Percentiles rank a stretch among this genome's conserved stretches.
These are phyloP conservation scores for Cactoblastis cactorum DNA, from an alignment of 2,888 invertebrate species.

Conservation along the genomic window DNA sequence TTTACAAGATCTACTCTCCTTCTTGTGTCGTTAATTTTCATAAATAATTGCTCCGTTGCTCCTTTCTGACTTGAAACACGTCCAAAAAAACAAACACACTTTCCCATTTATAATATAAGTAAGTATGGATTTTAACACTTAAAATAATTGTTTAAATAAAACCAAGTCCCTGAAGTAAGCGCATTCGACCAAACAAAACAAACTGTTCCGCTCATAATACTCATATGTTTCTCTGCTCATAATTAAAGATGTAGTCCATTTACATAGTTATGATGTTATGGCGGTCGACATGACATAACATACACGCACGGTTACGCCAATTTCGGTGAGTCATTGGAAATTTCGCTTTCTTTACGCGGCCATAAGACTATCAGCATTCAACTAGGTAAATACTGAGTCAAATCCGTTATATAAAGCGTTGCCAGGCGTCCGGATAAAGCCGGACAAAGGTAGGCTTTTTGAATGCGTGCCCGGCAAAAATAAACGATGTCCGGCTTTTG, in stretches of 20 bases:
- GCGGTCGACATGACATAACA: neutral
- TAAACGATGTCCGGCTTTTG: too few species aligned
- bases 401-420: slow-evolving; percentile 22
- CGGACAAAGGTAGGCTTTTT: too few species aligned
- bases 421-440: too few species aligned
- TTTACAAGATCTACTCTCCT: too few species aligned
- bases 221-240: too few species aligned
- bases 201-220: too few species aligned
- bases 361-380: neutral
- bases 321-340: slow-evolving; percentile 11
- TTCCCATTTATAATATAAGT: neutral
- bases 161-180: too few species aligned
- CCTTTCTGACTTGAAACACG: too few species aligned
- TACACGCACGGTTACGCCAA: neutral
- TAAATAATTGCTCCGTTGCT: neutral
- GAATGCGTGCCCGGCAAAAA: too few species aligned
- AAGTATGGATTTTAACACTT: too few species aligned
- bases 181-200: too few species aligned
- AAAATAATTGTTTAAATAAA: too few species aligned
- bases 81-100: slow-evolving; percentile 1
- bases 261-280: neutral
- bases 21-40: neutral
- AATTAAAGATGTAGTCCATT: neutral
- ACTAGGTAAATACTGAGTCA: slow-evolving; percentile 8
- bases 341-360: slow-evolving; percentile 8